Base-by-base conservation (phyloP, 2,113 vertebrate genomes). In the Mirza zaza region DNA sequence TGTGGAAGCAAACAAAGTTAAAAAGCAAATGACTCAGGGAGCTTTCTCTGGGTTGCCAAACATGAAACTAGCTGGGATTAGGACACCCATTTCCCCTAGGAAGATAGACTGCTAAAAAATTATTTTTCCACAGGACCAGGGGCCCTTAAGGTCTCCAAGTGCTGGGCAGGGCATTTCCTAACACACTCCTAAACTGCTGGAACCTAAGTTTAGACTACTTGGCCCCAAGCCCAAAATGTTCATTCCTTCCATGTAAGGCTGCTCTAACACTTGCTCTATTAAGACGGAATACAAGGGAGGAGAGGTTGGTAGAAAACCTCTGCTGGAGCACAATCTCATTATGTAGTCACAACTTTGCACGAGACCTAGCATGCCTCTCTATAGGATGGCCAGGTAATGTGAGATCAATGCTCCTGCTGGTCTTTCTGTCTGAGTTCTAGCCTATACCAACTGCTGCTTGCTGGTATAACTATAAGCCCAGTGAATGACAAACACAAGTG, bases 1-100 rank as follows among this genome's bases (percentile, higher is more conserved):
- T 63, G 3, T 92, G 42, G 48, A 55, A 21, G 52, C 91, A 63
- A 96, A 79, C 27, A 95, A 79, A 82, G 39, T 91, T 79, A 93
- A 73, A 94, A 79, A 94, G 36, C 1, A 95, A 90, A 80, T 75
- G 20, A 73, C 27, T 59, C 52, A 71, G 52, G 21, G 21, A 86
- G 42, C 10, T 80, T 90, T 92, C 57, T 91, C 63, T 95, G 86
- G 17, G 23, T 29, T 55, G 67, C 4, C 55, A 93, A 61, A 85
- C 34, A 89, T 61, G 71, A 9, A 61, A 23, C 20, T 88, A 25
- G n/a, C 39, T 84, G n/a, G 36, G 29, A 87, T 73, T 25, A 93
- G 42, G 68, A 55, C 3, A 91, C 57, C 29, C 4, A 73, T 73
- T 86, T 8, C 13, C 34, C 48, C 87, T 34, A 89, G 27, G 15